These are phyloP conservation scores for Nothoprocta perdicaria DNA, from an alignment of 2,113 vertebrate genomes.

Conservation along the genomic window DNA sequence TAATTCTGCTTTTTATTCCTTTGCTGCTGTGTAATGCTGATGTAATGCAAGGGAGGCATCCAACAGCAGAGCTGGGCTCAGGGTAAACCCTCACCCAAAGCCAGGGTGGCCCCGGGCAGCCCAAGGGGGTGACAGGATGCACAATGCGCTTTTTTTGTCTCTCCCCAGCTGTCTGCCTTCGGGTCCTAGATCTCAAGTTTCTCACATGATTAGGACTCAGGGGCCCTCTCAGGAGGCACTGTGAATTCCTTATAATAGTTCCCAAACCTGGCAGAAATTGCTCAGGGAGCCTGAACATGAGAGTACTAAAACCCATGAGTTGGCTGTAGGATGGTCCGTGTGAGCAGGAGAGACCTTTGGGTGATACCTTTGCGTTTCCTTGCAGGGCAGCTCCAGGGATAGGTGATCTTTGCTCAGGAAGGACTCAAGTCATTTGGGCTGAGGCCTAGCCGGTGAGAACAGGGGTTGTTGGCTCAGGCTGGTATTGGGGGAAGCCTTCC, in stretches of 20 bases:
- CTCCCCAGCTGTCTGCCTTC: neutral
- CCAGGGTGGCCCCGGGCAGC: neutral
- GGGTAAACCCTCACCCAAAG: neutral
- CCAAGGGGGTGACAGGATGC: accelerated
- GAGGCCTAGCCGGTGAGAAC: neutral
- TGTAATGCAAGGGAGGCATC: neutral
- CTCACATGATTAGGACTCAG: neutral
- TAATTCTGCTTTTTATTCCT: neutral
- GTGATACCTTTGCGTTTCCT: neutral
- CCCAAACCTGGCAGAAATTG: neutral
- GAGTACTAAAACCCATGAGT: neutral
- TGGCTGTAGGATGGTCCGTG: neutral
- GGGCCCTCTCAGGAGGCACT: neutral
- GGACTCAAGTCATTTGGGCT: neutral
- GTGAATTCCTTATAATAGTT: neutral
- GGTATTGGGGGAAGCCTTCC: neutral
- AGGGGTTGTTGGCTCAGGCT: neutral
- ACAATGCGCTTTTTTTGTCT: neutral
- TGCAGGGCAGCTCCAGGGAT: neutral
- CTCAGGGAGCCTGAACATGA: neutral
- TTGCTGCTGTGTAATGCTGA: neutral
- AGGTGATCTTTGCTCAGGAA: neutral
- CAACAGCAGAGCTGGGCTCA: neutral
- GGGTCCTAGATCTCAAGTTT: neutral
- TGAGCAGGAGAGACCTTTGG: neutral